Evolutionary conservation across 2,888 invertebrate genomes (phyloP), one percentile per base, ranked within the genome.

Genomic region (Hybos culiciformis): DNA sequence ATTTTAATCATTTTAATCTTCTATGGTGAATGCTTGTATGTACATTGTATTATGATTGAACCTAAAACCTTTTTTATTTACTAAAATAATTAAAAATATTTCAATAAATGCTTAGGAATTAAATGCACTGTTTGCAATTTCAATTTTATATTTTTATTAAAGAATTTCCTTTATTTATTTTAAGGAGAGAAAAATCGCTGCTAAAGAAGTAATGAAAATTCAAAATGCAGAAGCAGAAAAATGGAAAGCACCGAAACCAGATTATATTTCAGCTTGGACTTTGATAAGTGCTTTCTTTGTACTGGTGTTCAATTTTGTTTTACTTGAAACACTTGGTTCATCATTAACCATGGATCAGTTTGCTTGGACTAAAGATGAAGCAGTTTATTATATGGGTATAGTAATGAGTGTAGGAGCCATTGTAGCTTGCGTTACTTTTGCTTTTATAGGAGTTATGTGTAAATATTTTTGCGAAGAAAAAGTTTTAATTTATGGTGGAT

Each of bases 311-410:
- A 87, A 86, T 69, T 88, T 88, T 66, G 87, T 90, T 55, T 71
- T 90, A 47, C 69, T 88, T 53, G 90, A 90, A 72, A 87, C 88
- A 70, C 70, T 87, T 50, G 87, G 82, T 18, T 85, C 87, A 9
- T 77, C 86, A 4, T 70, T 90, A 42, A 85, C 84, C 23, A 87
- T 86, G 83, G 87, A 90, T 61, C 86, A 87, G 68, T 87, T 88
- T 65, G 88, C 80, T 23, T 88, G 87, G 87, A 74, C 76, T 46
- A 80, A 85, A 67, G 66, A 70, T 39, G 75, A 83, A 59, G 80
- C 88, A 11, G 67, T 88, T 29, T 75, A 77, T 63, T 80, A 86
- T 61, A 83, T 88, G 78, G 88, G 88, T 38, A 71, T 84, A 43
- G 68, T 87, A 46, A 83, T 90, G 80, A 79, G 82, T 39, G 74